A percentile compares a stretch with the other conserved stretches of the same genome.
phyloP scores from a whole-genome alignment of 2,888 invertebrate species.

The Campopleginae sp. region DNA sequence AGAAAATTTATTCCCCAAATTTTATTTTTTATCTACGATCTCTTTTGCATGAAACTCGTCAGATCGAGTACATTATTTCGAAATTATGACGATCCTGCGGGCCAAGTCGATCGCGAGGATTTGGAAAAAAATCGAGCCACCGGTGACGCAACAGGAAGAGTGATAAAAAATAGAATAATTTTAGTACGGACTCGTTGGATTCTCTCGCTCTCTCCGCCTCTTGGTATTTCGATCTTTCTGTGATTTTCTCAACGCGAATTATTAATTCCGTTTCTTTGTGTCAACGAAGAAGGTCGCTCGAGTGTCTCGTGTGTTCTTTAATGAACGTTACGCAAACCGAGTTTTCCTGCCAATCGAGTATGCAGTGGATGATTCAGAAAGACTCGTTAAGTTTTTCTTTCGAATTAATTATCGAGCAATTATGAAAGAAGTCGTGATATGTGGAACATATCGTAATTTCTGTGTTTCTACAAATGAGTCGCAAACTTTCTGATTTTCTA shows the following conservation, averaged over 20 bases:
- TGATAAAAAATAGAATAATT: neutral
- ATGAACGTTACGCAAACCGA: neutral
- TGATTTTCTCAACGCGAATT: neutral
- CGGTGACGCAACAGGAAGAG: neutral
- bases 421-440: neutral
- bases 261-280: neutral
- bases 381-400: neutral
- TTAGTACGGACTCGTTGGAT: neutral
- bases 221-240: neutral
- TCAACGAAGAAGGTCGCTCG: neutral
- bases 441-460: neutral
- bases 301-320: conserved; percentile 1
- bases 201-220: neutral
- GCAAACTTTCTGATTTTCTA: neutral
- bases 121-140: neutral
- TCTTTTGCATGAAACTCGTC: neutral
- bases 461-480: neutral
- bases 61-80: neutral
- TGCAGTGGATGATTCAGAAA: neutral
- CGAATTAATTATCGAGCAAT: neutral
- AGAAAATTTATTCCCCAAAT: neutral
- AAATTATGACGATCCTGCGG: neutral
- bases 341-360: neutral
- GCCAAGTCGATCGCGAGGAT: neutral
- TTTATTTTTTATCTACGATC: neutral